Evolutionary conservation across 2,888 invertebrate species (phyloP).

Genomic region (Ligdia adustata): DNA sequence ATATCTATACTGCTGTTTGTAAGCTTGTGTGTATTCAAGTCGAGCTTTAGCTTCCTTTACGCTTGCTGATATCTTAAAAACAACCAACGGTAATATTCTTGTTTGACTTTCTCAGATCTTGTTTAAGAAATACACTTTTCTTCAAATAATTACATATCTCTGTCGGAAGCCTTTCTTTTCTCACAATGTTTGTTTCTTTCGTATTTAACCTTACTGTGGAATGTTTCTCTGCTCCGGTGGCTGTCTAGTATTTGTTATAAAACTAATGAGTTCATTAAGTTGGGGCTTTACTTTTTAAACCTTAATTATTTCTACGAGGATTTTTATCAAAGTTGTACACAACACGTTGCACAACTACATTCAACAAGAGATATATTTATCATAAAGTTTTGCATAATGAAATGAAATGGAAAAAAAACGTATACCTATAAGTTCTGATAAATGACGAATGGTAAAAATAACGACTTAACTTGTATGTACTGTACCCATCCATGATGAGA

Average conservation of each 20-base stretch:
- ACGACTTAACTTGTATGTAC: no score
- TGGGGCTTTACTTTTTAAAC: no score
- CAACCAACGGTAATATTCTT: slow-evolving; percentile 47
- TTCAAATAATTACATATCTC: slow-evolving; percentile 27
- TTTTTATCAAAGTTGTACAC: no score
- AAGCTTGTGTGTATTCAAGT: slow-evolving; percentile 7
- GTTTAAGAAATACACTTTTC: slow-evolving; percentile 31
- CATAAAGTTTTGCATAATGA: no score
- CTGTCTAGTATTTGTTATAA: background rate
- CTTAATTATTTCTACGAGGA: no score
- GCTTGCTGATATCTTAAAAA: slow-evolving; percentile 38
- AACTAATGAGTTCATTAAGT: no score
- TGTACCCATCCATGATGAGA: no score
- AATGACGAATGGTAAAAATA: no score
- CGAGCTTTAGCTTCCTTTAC: slow-evolving; percentile 2
- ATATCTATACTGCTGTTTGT: background rate
- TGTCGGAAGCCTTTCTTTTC: slow-evolving; percentile 24
- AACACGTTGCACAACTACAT: no score
- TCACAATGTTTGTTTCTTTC: slow-evolving; percentile 10
- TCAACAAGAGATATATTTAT: no score
- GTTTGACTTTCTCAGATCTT: slow-evolving; percentile 46
- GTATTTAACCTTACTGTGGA: slow-evolving; percentile 7
- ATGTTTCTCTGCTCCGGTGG: slow-evolving; percentile 4
- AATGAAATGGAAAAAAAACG: no score
- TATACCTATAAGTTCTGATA: no score